These are phyloP conservation scores for Itoplectis maculator DNA, from an alignment of 2,888 invertebrate genomes.

Conservation along the genomic window DNA sequence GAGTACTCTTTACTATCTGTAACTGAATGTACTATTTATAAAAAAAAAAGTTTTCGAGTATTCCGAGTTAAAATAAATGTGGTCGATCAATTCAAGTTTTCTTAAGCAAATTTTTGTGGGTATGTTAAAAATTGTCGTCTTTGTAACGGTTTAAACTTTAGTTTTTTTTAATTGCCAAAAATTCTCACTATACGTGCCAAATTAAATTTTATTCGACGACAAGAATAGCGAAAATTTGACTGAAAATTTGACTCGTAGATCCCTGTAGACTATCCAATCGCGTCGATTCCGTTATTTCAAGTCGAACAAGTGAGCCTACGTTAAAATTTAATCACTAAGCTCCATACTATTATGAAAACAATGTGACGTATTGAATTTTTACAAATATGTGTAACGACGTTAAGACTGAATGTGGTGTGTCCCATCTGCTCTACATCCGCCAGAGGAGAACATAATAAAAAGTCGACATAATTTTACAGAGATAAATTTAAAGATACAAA, in stretches of 20 bases:
- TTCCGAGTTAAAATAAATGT: too few relatives aligned
- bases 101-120: too few relatives aligned
- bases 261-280: neutral
- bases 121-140: too few relatives aligned
- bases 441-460: slow-evolving; percentile 24
- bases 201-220: neutral
- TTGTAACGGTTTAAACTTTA: too few relatives aligned
- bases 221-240: neutral
- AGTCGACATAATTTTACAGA: slow-evolving; percentile 4
- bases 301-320: slow-evolving; percentile 54
- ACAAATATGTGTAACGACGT: slow-evolving; percentile 75
- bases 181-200: neutral
- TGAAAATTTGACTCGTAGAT: neutral
- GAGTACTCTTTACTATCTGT: neutral
- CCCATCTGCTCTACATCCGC: slow-evolving; percentile 74
- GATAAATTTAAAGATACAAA: neutral
- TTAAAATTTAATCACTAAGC: slow-evolving; percentile 53
- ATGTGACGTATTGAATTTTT: slow-evolving; percentile 64
- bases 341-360: slow-evolving; percentile 49
- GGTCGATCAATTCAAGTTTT: too few relatives aligned
- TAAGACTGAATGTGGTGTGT: slow-evolving; percentile 80
- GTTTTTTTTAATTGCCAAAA: too few relatives aligned
- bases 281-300: slow-evolving; percentile 44
- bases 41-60: too few relatives aligned
- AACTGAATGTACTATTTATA: neutral